Conservation (phyloP, 2,113 vertebrate genomes). For the Rana temporaria region DNA sequence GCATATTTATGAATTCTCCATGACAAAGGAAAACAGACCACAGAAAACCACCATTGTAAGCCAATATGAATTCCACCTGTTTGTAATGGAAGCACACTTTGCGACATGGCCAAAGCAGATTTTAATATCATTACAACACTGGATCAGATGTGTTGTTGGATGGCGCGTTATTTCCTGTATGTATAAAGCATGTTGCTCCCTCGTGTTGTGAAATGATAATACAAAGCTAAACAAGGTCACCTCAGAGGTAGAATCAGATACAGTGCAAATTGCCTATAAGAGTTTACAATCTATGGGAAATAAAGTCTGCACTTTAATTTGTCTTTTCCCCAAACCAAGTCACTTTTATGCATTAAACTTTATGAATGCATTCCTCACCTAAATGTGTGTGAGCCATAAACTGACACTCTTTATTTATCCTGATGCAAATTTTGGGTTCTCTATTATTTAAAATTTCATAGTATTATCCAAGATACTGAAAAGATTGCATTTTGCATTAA, state of each 20-base stretch:
- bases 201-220: too few species aligned
- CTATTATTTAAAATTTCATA: too few species aligned
- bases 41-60: not conserved
- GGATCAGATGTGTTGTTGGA: not conserved
- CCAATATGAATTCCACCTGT: constrained; percentile 3
- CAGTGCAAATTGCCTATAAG: constrained; percentile 21
- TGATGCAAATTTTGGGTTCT: not conserved
- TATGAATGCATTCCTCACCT: constrained; percentile 5
- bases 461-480: too few species aligned
- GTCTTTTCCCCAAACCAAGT: constrained; percentile 8
- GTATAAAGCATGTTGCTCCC: too few species aligned
- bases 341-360: constrained; percentile 12
- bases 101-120: not conserved
- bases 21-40: not conserved
- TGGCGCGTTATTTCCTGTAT: not conserved
- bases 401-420: not conserved
- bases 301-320: not conserved
- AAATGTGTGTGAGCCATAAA: not conserved
- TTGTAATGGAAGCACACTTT: not conserved
- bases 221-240: constrained; percentile 17
- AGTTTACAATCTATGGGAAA: constrained; percentile 14
- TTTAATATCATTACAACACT: not conserved
- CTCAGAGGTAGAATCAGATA: not conserved
- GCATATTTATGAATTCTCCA: not conserved
- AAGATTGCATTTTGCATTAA: too few species aligned